Evolutionary conservation across 2,888 invertebrate species (phyloP).

Genomic region (Xanthorhoe spadicearia): DNA sequence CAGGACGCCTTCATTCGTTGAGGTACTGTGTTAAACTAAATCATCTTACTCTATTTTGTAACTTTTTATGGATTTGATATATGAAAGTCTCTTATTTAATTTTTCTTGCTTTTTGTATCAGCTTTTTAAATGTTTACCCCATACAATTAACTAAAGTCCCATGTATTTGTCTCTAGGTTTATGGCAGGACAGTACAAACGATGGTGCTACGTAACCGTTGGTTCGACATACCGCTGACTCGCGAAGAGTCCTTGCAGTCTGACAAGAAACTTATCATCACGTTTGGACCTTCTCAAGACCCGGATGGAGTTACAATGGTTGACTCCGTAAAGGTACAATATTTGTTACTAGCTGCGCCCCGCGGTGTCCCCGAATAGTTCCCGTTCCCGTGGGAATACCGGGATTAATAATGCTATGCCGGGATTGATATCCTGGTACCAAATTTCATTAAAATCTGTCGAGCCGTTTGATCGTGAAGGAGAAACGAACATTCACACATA

Average conservation of each 20-base stretch:
- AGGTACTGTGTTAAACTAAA: constrained; percentile 70
- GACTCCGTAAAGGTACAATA: constrained; percentile 92
- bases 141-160: neutral
- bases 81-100: neutral
- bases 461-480: too few species aligned
- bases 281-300: constrained; percentile 94
- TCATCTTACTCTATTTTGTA: neutral
- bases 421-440: too few species aligned
- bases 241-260: constrained; percentile 96
- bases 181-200: constrained; percentile 90
- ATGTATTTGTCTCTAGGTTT: constrained; percentile 79
- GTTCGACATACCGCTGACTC: constrained; percentile 97
- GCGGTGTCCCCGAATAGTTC: too few species aligned
- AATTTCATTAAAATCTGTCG: too few species aligned
- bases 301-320: constrained; percentile 95
- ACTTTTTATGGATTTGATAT: constrained; percentile 71
- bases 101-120: neutral
- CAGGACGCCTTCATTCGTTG: constrained; percentile 90
- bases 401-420: too few species aligned
- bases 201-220: constrained; percentile 92
- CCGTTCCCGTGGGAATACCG: too few species aligned
- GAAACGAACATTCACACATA: too few species aligned
- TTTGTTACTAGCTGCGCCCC: too few species aligned
- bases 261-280: constrained; percentile 94
- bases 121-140: neutral